These are phyloP conservation scores for Myathropa florea DNA, from an alignment of 2,888 invertebrate species.

Conservation along the genomic window DNA sequence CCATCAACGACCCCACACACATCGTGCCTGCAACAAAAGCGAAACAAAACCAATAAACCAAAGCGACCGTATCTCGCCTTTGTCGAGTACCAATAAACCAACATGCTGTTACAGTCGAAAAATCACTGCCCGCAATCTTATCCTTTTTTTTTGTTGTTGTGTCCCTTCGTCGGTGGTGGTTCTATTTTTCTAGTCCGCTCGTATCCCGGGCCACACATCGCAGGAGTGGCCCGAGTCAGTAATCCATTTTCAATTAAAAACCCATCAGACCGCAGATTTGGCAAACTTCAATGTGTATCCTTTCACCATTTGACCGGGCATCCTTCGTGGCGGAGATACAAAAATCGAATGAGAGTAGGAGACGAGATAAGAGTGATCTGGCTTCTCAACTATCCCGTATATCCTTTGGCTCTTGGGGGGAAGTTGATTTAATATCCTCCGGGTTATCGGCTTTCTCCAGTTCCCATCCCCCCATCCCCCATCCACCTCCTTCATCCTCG, in stretches of 20 bases:
- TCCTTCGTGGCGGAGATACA: conserved; percentile 39
- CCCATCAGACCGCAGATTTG: conserved; percentile 75
- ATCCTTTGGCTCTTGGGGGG: conserved; percentile 63
- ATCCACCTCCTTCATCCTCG: not conserved
- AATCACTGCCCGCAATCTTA: conserved; percentile 68
- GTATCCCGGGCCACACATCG: not conserved
- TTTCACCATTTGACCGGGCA: conserved; percentile 32
- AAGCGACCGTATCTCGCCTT: conserved; percentile 9
- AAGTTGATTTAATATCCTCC: conserved; percentile 70
- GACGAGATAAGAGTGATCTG: conserved; percentile 68
- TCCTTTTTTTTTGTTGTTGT: conserved; percentile 8
- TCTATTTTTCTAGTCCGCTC: conserved; percentile 40
- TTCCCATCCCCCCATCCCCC: conserved; percentile 17
- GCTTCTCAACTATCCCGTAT: conserved; percentile 67
- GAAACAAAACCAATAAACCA: conserved; percentile 63
- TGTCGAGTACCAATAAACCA: conserved; percentile 51
- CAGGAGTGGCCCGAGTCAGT: conserved; percentile 75
- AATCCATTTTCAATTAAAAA: conserved; percentile 80
- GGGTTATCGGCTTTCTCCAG: conserved; percentile 51
- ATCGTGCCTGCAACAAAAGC: conserved; percentile 36
- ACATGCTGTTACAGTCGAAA: conserved; percentile 64
- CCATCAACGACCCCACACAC: conserved; percentile 39
- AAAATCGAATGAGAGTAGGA: conserved; percentile 52
- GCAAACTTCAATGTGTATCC: conserved; percentile 61
- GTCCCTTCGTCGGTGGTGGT: conserved; percentile 9